Evolutionary conservation across 2,888 invertebrate species (phyloP).

Genomic region (Perizoma flavofasciatum): DNA sequence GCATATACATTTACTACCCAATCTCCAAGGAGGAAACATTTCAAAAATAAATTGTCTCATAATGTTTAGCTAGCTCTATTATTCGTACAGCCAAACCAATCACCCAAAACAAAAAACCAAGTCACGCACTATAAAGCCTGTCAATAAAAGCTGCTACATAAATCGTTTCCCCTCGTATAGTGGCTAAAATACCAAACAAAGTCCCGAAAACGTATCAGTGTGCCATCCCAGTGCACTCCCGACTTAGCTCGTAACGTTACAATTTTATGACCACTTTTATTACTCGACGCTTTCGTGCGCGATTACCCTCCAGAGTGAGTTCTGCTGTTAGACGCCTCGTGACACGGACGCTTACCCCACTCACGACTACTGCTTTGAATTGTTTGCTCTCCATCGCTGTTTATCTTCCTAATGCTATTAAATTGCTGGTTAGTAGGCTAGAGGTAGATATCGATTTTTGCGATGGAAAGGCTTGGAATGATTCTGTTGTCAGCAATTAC

Average conservation of each 20-base stretch:
- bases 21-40: slow-evolving; percentile 2
- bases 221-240: slow-evolving; percentile 78
- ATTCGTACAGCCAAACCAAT: slow-evolving; percentile 24
- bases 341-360: slow-evolving; percentile 58
- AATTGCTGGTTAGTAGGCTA: slow-evolving; percentile 7
- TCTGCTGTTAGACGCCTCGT: slow-evolving; percentile 78
- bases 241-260: slow-evolving; percentile 80
- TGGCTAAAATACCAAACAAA: slow-evolving; percentile 53
- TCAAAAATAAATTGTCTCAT: slow-evolving; percentile 14
- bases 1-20: too few relatives aligned
- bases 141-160: slow-evolving; percentile 63
- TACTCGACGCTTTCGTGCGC: slow-evolving; percentile 83
- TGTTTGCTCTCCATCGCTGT: slow-evolving; percentile 55
- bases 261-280: slow-evolving; percentile 82
- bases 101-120: slow-evolving; percentile 30
- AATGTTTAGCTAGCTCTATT: slow-evolving; percentile 19
- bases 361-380: slow-evolving; percentile 43
- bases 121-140: slow-evolving; percentile 40
- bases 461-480: slow-evolving; percentile 35
- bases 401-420: slow-evolving; percentile 16
- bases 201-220: slow-evolving; percentile 75
- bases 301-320: slow-evolving; percentile 84
- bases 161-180: slow-evolving; percentile 53
- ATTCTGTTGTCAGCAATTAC: slow-evolving; percentile 73
- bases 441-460: slow-evolving; percentile 46